Base-by-base conservation (phyloP, 1,140 invertebrate species). In the Mycetomoellerius zeteki region DNA sequence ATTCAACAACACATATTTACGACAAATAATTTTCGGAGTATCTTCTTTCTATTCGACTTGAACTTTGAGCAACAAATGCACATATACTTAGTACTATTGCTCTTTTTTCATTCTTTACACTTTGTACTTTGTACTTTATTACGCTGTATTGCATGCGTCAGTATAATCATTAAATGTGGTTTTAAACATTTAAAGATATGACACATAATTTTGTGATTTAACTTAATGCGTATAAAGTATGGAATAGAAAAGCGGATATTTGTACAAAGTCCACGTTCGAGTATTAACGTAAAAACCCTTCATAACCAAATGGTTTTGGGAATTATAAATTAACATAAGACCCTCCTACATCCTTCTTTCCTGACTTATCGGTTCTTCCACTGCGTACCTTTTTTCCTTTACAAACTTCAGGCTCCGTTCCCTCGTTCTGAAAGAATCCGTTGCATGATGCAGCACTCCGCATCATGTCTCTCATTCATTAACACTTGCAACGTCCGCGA, bases 401-500 rank as follows among this genome's bases (percentile, higher is more conserved):
- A 54, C 43, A n/a, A 81, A 81, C 37, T 71, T 69, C n/a, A 37
- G 33, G 16, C n/a, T 73, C n/a, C 19, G 16, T 4, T 27, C 19
- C 24, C 52, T 82, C 8, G n/a, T 56, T 56, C 8, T 67, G 64
- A 56, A 56, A 71, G 62, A 81, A 30, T 50, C 47, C 62, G 30
- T 52, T 65, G 65, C 65, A 69, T 69, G 65, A 30, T 81, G 62
- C 30, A 24, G 27, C 47, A 30, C 30, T 69, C 24, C 10, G 69
- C 27, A 19, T 84, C n/a, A 52, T 69, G 62, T 24, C 30, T 37
- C 7, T 33, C 62, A 84, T 84, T 84, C 69, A 75, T 84, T 84
- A 84, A 69, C 80, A 84, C 80, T 73, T 84, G 80, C 54, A 84
- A 50, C 80, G 52, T 27, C 73, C 19, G 67, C 64, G 24, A n/a